Conservation (phyloP, 2,888 invertebrate species). For the Tuberolachnus salignus region DNA sequence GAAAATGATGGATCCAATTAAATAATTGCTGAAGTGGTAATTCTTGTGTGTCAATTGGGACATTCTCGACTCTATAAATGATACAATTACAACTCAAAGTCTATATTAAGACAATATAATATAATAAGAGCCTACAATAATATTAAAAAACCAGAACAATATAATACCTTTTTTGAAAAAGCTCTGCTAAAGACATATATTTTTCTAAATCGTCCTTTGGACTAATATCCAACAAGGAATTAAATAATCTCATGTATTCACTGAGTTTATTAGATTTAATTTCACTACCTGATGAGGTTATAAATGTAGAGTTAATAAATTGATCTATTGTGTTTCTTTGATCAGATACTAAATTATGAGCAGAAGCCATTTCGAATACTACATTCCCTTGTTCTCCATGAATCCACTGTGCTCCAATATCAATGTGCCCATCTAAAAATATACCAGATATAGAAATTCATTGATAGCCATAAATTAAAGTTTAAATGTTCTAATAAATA, state of each 20-base stretch:
- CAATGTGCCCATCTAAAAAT: slow-evolving; percentile 66
- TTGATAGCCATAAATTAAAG: neutral
- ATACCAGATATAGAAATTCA: neutral
- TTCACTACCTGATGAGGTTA: slow-evolving; percentile 26
- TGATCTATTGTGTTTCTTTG: slow-evolving; percentile 31
- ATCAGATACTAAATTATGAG: slow-evolving; percentile 54
- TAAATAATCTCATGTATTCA: slow-evolving; percentile 24
- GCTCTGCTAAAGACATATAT: slow-evolving; percentile 50
- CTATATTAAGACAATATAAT: neutral
- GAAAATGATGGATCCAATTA: slow-evolving; percentile 68
- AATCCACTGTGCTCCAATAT: slow-evolving; percentile 82
- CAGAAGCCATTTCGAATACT: slow-evolving; percentile 65
- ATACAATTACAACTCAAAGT: neutral
- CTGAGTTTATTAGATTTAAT: slow-evolving; percentile 24
- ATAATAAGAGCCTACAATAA: neutral
- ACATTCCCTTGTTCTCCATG: slow-evolving; percentile 73
- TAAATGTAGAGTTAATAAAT: slow-evolving; percentile 44
- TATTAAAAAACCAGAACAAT: neutral
- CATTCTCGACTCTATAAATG: slow-evolving; percentile 27
- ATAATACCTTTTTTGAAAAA: slow-evolving; percentile 52
- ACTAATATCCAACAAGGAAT: slow-evolving; percentile 39
- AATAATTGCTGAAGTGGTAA: slow-evolving; percentile 50
- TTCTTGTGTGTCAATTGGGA: slow-evolving; percentile 26
- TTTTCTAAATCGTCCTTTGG: slow-evolving; percentile 50
- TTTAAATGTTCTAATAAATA: neutral